Base-by-base conservation (phyloP, 2,888 invertebrate species). In the Hydriomena furcata region DNA sequence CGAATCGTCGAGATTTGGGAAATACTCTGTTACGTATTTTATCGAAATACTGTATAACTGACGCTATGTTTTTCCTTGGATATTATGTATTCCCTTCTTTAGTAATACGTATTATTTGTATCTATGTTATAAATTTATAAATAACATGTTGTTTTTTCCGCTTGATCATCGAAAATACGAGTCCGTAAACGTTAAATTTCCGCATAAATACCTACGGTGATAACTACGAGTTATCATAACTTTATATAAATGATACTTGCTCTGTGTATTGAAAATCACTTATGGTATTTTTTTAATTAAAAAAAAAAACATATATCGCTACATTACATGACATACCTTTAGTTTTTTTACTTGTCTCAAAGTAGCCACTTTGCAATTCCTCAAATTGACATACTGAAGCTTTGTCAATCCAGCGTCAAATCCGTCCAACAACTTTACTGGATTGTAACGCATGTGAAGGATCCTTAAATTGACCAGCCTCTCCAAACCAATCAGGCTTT, bases 371-470 rank as follows among this genome's bases (percentile, higher is more conserved):
- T 85, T 87, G 55, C 93, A 93, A 52, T 85, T 85, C 1, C 93
- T 73, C 20, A 93, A 59, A 69, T 93, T 93, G 0, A 93, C 32
- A 50, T 93, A 93, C 23, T 71, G 74, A 10, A 93, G 72, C 50
- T 91, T 91, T 3, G 49, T 75, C 25, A 91, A 66, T 0, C 55
- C 62, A 7, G 72, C 65, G 6, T 79, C 68, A 55, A 93, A 93
- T 0, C 93, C 93, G 21, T 91, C 77, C 7, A 93, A 66, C 30
- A 81, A 75, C 36, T 76, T 85, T 49, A 93, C 84, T 7, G 88
- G 91, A 77, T 97, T 97, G 32, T 92, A 91, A 0, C 96, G 92
- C 24, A 96, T 76, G 68, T 97, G 96, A 7, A 97, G 78, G 10
- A 94, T 92, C 52, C 92, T 91, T 50, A 97, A 76, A 63, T 93